Evolutionary conservation across 2,797 vertebrate genomes (phyloP), one percentile per base, ranked within the genome.

Genomic region (Anas acuta): DNA sequence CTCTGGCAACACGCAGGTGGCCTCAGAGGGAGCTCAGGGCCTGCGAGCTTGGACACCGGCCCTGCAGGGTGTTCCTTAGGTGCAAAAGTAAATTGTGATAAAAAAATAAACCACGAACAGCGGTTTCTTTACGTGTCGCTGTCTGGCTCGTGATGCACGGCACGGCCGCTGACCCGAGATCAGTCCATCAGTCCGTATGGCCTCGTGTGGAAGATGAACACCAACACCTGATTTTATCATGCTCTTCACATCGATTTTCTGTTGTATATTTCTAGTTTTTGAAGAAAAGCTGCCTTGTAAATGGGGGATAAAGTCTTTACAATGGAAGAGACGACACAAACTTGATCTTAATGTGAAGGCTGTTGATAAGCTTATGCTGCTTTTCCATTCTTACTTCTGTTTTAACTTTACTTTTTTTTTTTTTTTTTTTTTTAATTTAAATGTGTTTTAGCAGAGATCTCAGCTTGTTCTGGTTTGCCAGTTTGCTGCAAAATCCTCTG

Each of bases 81-180:
- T 9, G 17, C 17, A 8, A 5, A 58, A 6, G 8, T 10, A 35
- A 49, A 14, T 6, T 45, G 43, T 45, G 1, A 1, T 19, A 45
- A 45, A 49, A 49, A 49, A 49, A 49, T 49, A 49, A 49, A 49
- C 49, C 1, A 0, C 41, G 62, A 1, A 9, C 17, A 13, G 12
- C 21, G 3, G 47, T 33, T 10, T 64, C 2, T 0, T 25, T 78
- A 5, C 13, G 11, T 8, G 11, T 69, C 2, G 1, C 2, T 13
- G 13, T 8, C 25, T 22, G 33, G 14, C 5, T 45, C 70, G 3
- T 23, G 45, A 8, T n/a, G 17, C 2, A 0, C 3, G 11, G 53
- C 43, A 10, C 6, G 9, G 22, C 6, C 8, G 8, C 10, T n/a
- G 7, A 16, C 64, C 26, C 9, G 20, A n/a, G 6, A 20, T 45